Evolutionary conservation across 2,888 invertebrate species (phyloP), one percentile per base, ranked within the genome.

Genomic region (Sycophila texana): DNA sequence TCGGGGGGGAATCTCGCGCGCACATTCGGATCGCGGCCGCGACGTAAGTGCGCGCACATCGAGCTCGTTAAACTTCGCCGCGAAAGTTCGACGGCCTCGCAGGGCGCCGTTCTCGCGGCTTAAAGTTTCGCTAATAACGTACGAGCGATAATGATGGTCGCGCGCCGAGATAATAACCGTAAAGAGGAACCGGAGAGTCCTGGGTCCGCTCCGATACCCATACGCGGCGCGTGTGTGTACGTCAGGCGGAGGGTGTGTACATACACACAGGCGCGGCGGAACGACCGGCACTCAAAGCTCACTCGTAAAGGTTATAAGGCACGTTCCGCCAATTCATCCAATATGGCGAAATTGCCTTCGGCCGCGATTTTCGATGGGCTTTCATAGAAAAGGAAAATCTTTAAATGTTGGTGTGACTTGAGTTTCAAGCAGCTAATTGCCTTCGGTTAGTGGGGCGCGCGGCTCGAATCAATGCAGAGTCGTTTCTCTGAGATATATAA

Each of bases 61-160:
- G 26, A 13, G 67, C 68, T 67, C 75, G 75, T 75, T 75, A 75
- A 75, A 75, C 67, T 75, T 75, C 49, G n/a, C 39, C 39, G 67
- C 68, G 60, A 75, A 75, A 75, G 60, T 75, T 75, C 68, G 57
- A 60, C 60, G 67, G 53, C 51, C 60, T 55, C 14, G n/a, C n/a
- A n/a, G n/a, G n/a, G n/a, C n/a, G 73, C 73, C 63, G 63, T 73
- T 73, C 51, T 57, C 67, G 58, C 60, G 74, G 74, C 74, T 68
- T 58, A 67, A 75, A 75, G 49, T 75, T 75, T 60, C 75, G 60
- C 75, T 75, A 67, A 75, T 75, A 75, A 75, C 75, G 66, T 74
- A 74, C 74, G 74, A 26, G 67, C 67, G 75, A 75, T 75, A 60
- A 55, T 73, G 65, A 73, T 73, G 55, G 73, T 55, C 65, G 65